Percentiles rank a stretch among this genome's conserved stretches.
These are phyloP conservation scores for Cercopithecus mona DNA, from an alignment of 2,113 vertebrate genomes.

Conservation along the genomic window DNA sequence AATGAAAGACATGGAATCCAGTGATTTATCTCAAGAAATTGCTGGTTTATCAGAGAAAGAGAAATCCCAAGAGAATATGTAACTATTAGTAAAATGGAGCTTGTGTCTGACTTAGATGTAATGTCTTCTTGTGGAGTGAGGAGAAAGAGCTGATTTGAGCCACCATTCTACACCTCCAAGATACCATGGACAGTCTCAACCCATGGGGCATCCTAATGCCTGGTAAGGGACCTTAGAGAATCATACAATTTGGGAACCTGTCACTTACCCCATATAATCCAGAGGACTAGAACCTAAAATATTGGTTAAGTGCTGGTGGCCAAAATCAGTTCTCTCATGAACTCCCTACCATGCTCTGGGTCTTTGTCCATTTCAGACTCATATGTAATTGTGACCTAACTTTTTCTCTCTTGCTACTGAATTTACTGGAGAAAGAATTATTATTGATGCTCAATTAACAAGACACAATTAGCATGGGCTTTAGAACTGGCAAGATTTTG, in stretches of 20 bases:
- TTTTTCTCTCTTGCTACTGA: background rate
- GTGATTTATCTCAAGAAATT: background rate
- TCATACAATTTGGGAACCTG: background rate
- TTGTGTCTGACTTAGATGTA: background rate
- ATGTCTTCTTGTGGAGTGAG: background rate
- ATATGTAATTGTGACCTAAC: background rate
- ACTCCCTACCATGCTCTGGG: background rate
- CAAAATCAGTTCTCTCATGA: background rate
- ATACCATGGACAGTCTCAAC: background rate
- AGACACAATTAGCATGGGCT: background rate
- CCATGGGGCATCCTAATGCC: too few relatives aligned
- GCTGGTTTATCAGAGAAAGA: background rate
- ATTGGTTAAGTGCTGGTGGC: background rate
- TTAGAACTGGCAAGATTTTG: background rate
- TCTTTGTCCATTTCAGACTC: background rate
- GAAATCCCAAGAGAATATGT: background rate
- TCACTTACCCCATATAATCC: background rate
- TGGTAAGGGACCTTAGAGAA: background rate
- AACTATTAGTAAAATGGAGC: background rate
- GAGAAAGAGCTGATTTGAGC: background rate
- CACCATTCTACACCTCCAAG: background rate
- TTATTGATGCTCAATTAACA: background rate
- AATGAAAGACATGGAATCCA: background rate
- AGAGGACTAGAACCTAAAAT: background rate
- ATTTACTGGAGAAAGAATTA: conserved; percentile 15